Base-by-base conservation (phyloP, 2,888 invertebrate genomes). In the Operophtera brumata region DNA sequence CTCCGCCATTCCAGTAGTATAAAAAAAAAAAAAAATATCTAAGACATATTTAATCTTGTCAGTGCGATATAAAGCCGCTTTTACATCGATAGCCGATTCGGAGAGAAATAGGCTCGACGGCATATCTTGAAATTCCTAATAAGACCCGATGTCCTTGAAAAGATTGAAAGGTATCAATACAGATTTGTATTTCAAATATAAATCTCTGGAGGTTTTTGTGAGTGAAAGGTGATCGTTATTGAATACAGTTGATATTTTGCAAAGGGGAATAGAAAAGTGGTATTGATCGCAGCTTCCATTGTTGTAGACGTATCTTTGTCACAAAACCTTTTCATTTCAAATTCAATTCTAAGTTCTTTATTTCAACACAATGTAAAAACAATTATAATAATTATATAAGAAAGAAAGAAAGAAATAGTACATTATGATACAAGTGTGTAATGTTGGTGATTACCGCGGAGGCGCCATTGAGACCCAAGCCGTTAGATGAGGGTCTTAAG, bases 131-230 rank as follows among this genome's bases (percentile, higher is more conserved):
- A 36, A 14, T 37, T 37, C 25, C 25, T 9, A 20, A 41, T 26
- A 41, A 35, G 36, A 20, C 20, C 20, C 37, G n/a, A 34, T 43
- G 46, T 43, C 46, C 56, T 51, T 44, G 47, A 47, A 37, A 51
- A 50, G 32, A 28, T 39, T 43, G 37, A 30, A 11, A 40, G 37
- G 44, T 51, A 44, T 51, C 36, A 14, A 45, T 45, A 20, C 4
- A 47, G 34, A 43, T 47, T 55, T 56, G 47, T 51, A 46, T 55
- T 44, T 43, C 43, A 39, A 47, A 51, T 44, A 55, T 41, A 54
- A 54, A 54, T 28, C 48, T 40, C 48, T 30, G n/a, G 14, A 13
- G 20, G 52, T 8, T 11, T 47, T 40, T 47, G 28, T 36, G 37
- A 47, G 42, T 47, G 37, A 43, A 47, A 47, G 32, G 11, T 14